A percentile compares a stretch with the other conserved stretches of the same genome.
Evolutionary conservation across 2,797 vertebrate species (phyloP).

Genomic region (Neosilurus hyrtlii): DNA sequence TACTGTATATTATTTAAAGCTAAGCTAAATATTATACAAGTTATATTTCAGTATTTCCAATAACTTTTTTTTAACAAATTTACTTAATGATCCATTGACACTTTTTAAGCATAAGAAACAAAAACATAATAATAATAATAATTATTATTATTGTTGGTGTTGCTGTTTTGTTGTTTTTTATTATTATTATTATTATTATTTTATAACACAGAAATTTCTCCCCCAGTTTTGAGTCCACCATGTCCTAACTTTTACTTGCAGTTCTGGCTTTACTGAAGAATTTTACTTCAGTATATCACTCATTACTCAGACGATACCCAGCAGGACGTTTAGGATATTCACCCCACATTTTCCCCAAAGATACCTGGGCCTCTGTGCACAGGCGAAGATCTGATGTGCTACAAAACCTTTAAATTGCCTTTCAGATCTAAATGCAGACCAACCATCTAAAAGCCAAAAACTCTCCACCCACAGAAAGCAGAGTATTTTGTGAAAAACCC

Average conservation of each 20-base stretch:
- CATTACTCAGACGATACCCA: not conserved
- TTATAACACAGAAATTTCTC: not conserved
- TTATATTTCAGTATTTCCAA: not conserved
- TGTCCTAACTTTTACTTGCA: slow-evolving; percentile 2
- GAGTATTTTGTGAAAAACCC: slow-evolving; percentile 65
- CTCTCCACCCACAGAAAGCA: slow-evolving; percentile 59
- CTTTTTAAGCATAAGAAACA: not conserved
- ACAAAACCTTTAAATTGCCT: slow-evolving; percentile 49
- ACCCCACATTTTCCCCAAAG: not conserved
- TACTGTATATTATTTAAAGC: not conserved
- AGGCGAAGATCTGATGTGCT: slow-evolving; percentile 28
- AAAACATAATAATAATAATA: too few relatives aligned
- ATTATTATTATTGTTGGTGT: not conserved
- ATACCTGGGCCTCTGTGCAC: slow-evolving; percentile 19
- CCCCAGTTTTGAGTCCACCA: not conserved
- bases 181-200: not conserved
- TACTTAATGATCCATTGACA: not conserved
- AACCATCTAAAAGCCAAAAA: slow-evolving; percentile 52
- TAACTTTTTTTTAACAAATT: not conserved
- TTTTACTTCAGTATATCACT: slow-evolving; percentile 7
- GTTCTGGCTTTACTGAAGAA: slow-evolving; percentile 1
- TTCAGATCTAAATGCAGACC: slow-evolving; percentile 49
- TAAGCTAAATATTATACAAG: not conserved
- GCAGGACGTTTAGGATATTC: not conserved
- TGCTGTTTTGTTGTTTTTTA: not conserved